Percentiles rank a stretch among this genome's conserved stretches.
phyloP scores from a whole-genome alignment of 2,888 invertebrate species.

The Lepidochrysops patricia region DNA sequence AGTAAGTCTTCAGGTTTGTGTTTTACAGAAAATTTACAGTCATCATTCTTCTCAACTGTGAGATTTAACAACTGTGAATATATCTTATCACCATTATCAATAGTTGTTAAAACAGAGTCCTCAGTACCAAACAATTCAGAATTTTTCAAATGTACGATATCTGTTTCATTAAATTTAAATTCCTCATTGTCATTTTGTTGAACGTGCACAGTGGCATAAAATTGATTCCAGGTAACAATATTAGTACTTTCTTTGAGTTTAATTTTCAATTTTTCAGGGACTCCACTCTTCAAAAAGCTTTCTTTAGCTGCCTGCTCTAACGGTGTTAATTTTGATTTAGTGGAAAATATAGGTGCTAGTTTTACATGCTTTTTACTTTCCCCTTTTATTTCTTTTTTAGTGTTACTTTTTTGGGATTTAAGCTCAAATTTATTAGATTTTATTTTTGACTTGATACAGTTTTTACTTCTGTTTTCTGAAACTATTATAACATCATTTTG shows the following conservation, averaged over 20 bases:
- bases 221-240: constrained; percentile 56
- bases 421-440: not conserved
- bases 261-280: constrained; percentile 77
- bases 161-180: not conserved
- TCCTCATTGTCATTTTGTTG: constrained; percentile 51
- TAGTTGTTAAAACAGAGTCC: constrained; percentile 5
- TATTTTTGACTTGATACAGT: not conserved
- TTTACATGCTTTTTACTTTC: constrained; percentile 43
- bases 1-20: constrained; percentile 37
- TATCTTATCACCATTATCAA: constrained; percentile 21
- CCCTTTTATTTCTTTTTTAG: constrained; percentile 4
- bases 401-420: constrained; percentile 11
- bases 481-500: not conserved
- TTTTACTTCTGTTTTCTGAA: not conserved
- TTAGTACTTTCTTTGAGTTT: constrained; percentile 61
- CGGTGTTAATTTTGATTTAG: constrained; percentile 75
- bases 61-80: constrained; percentile 33
- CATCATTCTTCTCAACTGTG: constrained; percentile 15
- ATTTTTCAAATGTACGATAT: not conserved
- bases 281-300: constrained; percentile 82
- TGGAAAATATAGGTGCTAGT: constrained; percentile 82
- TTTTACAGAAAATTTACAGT: constrained; percentile 21
- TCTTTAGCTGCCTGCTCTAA: constrained; percentile 77
- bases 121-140: not conserved
- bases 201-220: constrained; percentile 79